phyloP scores from a whole-genome alignment of 2,888 invertebrate genomes.

The Tuta absoluta region DNA sequence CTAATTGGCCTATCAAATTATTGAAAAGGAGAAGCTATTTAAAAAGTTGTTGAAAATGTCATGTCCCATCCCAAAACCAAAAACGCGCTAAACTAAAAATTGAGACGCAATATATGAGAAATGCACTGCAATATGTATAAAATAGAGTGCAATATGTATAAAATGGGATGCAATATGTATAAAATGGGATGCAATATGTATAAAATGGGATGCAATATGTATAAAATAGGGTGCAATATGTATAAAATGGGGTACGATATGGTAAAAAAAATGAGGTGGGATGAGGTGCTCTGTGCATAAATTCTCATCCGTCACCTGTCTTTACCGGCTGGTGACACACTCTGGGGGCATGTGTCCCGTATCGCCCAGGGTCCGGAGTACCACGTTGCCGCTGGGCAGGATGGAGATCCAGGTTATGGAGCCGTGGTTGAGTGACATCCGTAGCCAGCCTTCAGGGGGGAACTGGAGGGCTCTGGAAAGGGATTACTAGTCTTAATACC shows the following conservation, averaged over 20 bases:
- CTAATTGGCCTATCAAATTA: too few relatives aligned
- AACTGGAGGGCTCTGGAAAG: constrained; percentile 94
- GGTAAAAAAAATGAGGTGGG: neutral
- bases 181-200: too few relatives aligned
- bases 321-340: constrained; percentile 83
- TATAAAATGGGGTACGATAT: neutral
- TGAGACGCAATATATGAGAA: too few relatives aligned
- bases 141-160: too few relatives aligned
- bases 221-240: neutral
- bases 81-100: too few relatives aligned
- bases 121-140: too few relatives aligned
- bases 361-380: constrained; percentile 91
- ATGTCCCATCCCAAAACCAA: too few relatives aligned
- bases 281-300: neutral
- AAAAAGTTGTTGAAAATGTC: too few relatives aligned
- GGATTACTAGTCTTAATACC: neutral
- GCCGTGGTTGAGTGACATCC: constrained; percentile 94
- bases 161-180: too few relatives aligned
- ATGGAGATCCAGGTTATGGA: constrained; percentile 96
- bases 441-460: constrained; percentile 98
- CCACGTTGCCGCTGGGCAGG: constrained; percentile 92
- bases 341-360: constrained; percentile 93
- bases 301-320: constrained; percentile 34
- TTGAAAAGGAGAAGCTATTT: too few relatives aligned
- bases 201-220: too few relatives aligned